A percentile compares a stretch with the other conserved stretches of the same genome.
These are phyloP conservation scores for Drosophila demipolita DNA, from an alignment of 2,888 invertebrate genomes.

Conservation along the genomic window DNA sequence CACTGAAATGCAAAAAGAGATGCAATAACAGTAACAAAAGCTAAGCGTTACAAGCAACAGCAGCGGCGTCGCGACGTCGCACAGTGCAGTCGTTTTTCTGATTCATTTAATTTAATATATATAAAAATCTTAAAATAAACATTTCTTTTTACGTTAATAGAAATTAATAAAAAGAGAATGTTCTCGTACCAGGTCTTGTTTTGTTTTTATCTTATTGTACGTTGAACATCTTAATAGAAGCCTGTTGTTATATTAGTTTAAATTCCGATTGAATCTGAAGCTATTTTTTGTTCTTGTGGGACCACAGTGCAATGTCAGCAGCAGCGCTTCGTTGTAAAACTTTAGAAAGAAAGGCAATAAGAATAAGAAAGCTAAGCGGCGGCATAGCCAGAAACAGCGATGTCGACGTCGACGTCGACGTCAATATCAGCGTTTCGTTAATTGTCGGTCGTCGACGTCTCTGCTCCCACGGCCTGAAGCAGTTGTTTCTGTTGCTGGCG, in stretches of 20 bases:
- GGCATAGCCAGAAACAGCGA: conserved; percentile 1
- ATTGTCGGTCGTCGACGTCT: conserved; percentile 19
- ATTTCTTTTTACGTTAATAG: neutral
- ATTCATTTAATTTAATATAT: neutral
- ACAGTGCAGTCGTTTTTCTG: conserved; percentile 4
- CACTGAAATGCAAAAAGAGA: conserved; percentile 21
- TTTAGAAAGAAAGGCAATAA: conserved; percentile 33
- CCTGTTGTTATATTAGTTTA: neutral
- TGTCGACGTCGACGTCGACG: conserved; percentile 11
- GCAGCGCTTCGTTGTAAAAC: conserved; percentile 10
- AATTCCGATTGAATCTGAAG: neutral
- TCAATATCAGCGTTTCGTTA: conserved; percentile 29
- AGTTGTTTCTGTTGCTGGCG: conserved; percentile 16
- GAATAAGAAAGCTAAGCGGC: conserved; percentile 26
- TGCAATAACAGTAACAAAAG: conserved; percentile 41
- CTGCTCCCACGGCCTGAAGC: conserved; percentile 3
- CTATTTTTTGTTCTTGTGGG: neutral
- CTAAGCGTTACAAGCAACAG: conserved; percentile 20
- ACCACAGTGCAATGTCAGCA: conserved; percentile 9
- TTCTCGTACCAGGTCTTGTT: neutral
- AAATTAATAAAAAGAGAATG: neutral
- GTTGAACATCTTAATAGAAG: neutral
- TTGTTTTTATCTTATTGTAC: neutral
- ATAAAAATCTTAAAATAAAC: neutral
- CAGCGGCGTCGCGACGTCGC: conserved; percentile 5